phyloP scores from a whole-genome alignment of 1,140 invertebrate genomes.

The Rhynchophorus ferrugineus region DNA sequence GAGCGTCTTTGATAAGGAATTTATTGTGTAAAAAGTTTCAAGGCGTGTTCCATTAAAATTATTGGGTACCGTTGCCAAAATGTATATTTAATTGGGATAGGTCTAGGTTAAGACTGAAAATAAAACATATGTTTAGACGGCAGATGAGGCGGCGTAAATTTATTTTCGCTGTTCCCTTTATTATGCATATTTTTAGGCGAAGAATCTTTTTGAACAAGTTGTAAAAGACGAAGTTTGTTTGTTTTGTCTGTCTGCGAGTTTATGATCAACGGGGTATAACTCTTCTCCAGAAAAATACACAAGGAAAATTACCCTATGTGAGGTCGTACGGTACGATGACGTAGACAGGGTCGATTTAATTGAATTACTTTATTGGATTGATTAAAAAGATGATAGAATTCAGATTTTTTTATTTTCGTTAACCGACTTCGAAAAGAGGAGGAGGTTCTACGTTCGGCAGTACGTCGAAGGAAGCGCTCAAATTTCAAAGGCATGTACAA shows the following conservation, averaged over 20 bases:
- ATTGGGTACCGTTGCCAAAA: not conserved
- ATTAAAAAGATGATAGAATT: no score
- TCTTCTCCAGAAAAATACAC: not conserved
- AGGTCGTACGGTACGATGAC: no score
- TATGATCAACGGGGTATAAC: not conserved
- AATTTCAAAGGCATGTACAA: no score
- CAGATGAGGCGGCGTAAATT: not conserved
- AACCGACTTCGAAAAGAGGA: no score
- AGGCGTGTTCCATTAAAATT: not conserved
- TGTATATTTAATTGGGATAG: slow-evolving; percentile 1
- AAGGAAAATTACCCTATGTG: no score
- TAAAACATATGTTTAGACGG: not conserved
- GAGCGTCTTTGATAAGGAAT: no score
- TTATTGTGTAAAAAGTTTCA: no score
- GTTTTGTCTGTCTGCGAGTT: not conserved
- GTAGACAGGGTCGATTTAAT: no score
- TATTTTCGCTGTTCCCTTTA: not conserved
- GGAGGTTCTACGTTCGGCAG: no score
- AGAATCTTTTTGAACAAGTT: not conserved
- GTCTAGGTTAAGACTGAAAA: slow-evolving; percentile 1
- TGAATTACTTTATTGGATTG: no score
- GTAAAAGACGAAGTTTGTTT: not conserved
- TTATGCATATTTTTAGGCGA: not conserved
- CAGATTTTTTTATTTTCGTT: no score
- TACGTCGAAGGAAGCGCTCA: no score